phyloP scores from a whole-genome alignment of 2,113 vertebrate genomes.

The Xiphias gladius region DNA sequence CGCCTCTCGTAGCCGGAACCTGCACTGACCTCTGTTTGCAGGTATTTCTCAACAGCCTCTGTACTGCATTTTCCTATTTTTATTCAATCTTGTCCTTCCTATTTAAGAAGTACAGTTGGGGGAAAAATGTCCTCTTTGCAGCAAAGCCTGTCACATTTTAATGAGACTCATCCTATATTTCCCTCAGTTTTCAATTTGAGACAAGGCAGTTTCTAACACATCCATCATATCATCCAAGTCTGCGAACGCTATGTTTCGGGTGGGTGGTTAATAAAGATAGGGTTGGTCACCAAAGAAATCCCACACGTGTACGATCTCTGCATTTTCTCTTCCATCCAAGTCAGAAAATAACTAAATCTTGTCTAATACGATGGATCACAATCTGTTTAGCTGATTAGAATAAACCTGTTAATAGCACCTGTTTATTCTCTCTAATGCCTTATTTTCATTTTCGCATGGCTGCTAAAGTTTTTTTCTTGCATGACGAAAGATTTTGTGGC shows the following conservation, averaged over 20 bases:
- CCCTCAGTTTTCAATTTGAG: slow-evolving; percentile 36
- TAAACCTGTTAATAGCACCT: slow-evolving; percentile 40
- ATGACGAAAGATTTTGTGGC: slow-evolving; percentile 29
- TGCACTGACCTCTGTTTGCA: slow-evolving; percentile 43
- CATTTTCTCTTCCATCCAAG: background rate
- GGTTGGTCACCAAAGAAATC: slow-evolving; percentile 12
- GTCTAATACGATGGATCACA: slow-evolving; percentile 13
- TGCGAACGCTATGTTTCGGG: slow-evolving; percentile 40
- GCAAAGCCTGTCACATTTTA: slow-evolving; percentile 51
- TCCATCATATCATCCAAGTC: slow-evolving; percentile 52
- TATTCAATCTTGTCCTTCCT: slow-evolving; percentile 28
- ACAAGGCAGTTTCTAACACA: slow-evolving; percentile 36
- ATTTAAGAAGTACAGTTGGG: slow-evolving; percentile 20
- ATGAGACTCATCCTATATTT: slow-evolving; percentile 63
- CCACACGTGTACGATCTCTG: background rate
- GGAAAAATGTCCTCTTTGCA: slow-evolving; percentile 25
- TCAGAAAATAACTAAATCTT: background rate
- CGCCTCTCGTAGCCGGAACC: background rate
- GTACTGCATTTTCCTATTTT: slow-evolving; percentile 19
- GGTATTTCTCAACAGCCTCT: slow-evolving; percentile 28
- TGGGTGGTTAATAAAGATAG: slow-evolving; percentile 13
- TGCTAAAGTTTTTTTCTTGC: slow-evolving; percentile 20
- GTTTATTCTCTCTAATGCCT: slow-evolving; percentile 33
- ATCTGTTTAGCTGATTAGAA: slow-evolving; percentile 29
- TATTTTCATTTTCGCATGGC: slow-evolving; percentile 30